Conservation (phyloP, 2,888 invertebrate genomes). For the Parnassius apollo region DNA sequence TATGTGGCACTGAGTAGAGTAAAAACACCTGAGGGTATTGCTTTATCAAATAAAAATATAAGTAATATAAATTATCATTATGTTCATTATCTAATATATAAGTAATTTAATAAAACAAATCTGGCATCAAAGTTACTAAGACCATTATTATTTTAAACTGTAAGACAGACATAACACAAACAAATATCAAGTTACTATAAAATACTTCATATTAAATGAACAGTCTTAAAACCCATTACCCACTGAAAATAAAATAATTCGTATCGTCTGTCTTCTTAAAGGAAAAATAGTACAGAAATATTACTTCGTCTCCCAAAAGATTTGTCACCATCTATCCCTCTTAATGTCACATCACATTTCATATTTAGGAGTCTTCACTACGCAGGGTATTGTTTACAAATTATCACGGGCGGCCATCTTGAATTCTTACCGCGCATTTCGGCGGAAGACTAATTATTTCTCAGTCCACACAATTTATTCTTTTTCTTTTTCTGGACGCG, state of each 20-base stretch:
- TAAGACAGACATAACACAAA: not conserved
- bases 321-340: conserved; percentile 25
- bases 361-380: conserved; percentile 22
- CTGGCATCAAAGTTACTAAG: too few species aligned
- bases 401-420: conserved; percentile 26
- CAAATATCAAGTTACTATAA: conserved; percentile 9
- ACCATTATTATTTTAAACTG: too few species aligned
- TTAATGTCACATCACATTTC: conserved; percentile 25
- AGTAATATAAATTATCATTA: too few species aligned
- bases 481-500: conserved; percentile 34
- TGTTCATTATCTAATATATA: too few species aligned
- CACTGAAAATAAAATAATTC: conserved; percentile 14
- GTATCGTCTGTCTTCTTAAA: conserved; percentile 23
- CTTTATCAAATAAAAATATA: too few species aligned
- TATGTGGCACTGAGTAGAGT: too few species aligned
- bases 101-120: too few species aligned
- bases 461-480: conserved; percentile 46
- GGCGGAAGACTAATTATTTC: conserved; percentile 54
- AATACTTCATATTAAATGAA: conserved; percentile 12
- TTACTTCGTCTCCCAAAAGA: conserved; percentile 25
- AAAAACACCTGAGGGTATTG: too few species aligned
- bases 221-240: conserved; percentile 4
- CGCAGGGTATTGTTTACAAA: conserved; percentile 26
- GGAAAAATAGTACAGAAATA: conserved; percentile 26
- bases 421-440: conserved; percentile 19